These are phyloP conservation scores for Eledona agricola DNA, from an alignment of 2,888 invertebrate genomes.

Conservation along the genomic window DNA sequence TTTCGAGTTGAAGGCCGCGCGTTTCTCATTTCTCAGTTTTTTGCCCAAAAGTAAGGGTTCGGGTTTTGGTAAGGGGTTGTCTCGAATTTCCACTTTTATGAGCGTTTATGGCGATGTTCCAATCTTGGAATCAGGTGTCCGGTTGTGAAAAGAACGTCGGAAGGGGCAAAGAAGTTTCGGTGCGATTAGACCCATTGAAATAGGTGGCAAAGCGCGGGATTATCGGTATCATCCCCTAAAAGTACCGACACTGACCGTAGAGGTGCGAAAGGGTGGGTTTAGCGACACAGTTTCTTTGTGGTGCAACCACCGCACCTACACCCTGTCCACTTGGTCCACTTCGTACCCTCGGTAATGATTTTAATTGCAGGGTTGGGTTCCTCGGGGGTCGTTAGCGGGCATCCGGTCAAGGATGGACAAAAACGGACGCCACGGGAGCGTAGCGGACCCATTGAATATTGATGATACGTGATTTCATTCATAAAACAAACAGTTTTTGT, in stretches of 20 bases:
- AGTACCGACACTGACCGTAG: constrained; percentile 16
- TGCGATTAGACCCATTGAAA: constrained; percentile 18
- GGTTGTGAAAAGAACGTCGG: constrained; percentile 17
- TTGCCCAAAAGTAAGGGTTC: background rate
- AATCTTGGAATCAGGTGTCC: constrained; percentile 8
- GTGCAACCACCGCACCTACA: constrained; percentile 9
- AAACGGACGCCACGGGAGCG: constrained; percentile 22
- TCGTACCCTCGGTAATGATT: constrained; percentile 3
- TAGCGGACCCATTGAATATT: constrained; percentile 35
- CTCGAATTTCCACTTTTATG: no score
- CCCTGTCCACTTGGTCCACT: constrained; percentile 11
- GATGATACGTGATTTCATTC: constrained; percentile 41
- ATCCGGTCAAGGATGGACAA: constrained; percentile 23
- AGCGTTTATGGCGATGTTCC: no score
- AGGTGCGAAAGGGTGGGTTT: constrained; percentile 35
- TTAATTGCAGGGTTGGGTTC: constrained; percentile 22
- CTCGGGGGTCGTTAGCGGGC: background rate
- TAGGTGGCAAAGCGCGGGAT: constrained; percentile 15
- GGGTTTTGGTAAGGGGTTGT: no score
- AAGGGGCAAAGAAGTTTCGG: constrained; percentile 11
- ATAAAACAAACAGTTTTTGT: constrained; percentile 40
- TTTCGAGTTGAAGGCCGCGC: constrained; percentile 4
- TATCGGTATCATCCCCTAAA: constrained; percentile 34
- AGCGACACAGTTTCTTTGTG: constrained; percentile 21
- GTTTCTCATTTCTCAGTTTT: background rate